Evolutionary conservation across 2,113 vertebrate genomes (phyloP).

Genomic region (Lepidothrix coronata): DNA sequence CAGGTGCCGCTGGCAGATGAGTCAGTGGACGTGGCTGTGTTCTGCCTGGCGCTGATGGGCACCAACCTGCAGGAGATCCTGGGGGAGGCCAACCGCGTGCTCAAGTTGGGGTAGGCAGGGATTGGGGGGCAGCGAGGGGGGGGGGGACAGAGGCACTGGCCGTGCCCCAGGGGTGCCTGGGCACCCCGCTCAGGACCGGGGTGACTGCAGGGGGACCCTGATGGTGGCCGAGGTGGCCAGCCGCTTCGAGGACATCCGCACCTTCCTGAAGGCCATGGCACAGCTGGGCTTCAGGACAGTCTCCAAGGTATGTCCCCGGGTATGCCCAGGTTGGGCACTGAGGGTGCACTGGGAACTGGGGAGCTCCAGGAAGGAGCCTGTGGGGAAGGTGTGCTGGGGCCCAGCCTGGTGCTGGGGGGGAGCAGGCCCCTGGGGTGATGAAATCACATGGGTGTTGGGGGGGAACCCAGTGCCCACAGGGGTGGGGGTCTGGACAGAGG

Average conservation of each 20-base stretch:
- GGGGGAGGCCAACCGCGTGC: slow-evolving; percentile 88
- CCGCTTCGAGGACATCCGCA: slow-evolving; percentile 81
- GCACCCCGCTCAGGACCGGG: neutral
- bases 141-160: neutral
- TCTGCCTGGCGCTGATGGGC: slow-evolving; percentile 95
- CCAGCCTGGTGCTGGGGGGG: neutral
- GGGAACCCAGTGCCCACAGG: fast-evolving
- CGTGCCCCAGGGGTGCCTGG: too few species aligned
- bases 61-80: slow-evolving; percentile 91
- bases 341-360: neutral
- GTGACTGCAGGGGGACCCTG: slow-evolving; percentile 79
- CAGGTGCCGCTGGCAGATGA: slow-evolving; percentile 84
- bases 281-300: slow-evolving; percentile 84
- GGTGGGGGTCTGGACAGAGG: neutral
- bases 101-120: slow-evolving; percentile 79
- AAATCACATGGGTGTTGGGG: fast-evolving
- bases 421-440: fast-evolving
- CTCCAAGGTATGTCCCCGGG: slow-evolving; percentile 77
- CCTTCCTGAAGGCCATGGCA: slow-evolving; percentile 76
- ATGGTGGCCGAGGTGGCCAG: slow-evolving; percentile 93
- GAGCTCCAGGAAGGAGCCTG: neutral
- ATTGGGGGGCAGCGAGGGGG: fast-evolving
- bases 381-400: fast-evolving
- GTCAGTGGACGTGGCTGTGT: slow-evolving; percentile 87
- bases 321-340: neutral